Conservation (phyloP, 1,140 invertebrate species). For the Aplysia californica region DNA sequence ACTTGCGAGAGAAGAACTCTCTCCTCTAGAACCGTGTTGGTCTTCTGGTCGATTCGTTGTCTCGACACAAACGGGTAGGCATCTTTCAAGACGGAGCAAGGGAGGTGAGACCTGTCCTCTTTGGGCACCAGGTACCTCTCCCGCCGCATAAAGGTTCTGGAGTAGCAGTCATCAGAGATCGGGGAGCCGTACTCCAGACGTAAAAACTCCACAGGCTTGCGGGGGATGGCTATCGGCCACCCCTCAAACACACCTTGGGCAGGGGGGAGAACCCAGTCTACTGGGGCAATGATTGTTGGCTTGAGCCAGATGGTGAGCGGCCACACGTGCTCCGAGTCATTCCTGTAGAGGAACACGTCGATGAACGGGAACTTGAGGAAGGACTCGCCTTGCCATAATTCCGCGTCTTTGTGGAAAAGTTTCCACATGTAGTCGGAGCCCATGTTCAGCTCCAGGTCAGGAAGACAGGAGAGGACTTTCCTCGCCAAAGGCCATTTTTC, state of each 20-base stretch:
- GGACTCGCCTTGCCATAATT: conserved; percentile 17
- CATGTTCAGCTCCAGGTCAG: conserved; percentile 26
- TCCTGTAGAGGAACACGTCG: conserved; percentile 39
- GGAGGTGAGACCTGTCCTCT: conserved; percentile 17
- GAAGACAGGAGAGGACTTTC: conserved; percentile 27
- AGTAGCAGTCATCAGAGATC: conserved; percentile 18
- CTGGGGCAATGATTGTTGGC: conserved; percentile 36
- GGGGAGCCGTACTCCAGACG: conserved; percentile 22
- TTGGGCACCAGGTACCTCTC: conserved; percentile 17
- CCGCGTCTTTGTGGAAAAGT: conserved; percentile 26
- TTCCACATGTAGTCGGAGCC: conserved; percentile 38
- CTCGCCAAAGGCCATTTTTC: conserved; percentile 25
- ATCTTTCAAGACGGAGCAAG: conserved; percentile 3
- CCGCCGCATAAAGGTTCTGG: conserved; percentile 22
- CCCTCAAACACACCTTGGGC: conserved; percentile 26
- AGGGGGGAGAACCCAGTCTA: conserved; percentile 22
- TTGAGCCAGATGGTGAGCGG: conserved; percentile 38
- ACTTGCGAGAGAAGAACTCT: background rate
- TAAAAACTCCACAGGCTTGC: conserved; percentile 15
- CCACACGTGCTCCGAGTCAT: conserved; percentile 37
- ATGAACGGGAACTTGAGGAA: conserved; percentile 42
- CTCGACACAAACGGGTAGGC: conserved; percentile 18
- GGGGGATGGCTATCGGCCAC: conserved; percentile 8
- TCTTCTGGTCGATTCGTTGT: background rate
- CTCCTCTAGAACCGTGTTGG: background rate